Percentiles rank a stretch among this genome's conserved stretches.
Conservation (phyloP, 2,888 invertebrate species). For the Sepioteuthis lessoniana region DNA sequence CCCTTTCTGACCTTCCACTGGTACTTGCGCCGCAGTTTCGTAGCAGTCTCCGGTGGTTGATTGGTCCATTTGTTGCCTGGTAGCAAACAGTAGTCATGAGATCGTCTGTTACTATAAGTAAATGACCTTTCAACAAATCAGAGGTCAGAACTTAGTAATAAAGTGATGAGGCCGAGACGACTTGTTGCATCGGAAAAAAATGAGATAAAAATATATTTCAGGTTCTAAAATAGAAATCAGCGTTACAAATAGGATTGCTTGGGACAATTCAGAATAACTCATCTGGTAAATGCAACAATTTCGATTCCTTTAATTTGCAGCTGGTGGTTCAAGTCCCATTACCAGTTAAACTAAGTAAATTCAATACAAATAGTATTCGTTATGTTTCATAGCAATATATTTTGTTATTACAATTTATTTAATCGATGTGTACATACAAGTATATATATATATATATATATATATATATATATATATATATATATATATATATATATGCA, state of each 20-base stretch:
- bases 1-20: background rate
- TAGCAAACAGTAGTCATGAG: background rate
- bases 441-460: background rate
- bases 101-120: background rate
- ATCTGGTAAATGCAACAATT: no score
- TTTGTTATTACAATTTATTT: no score
- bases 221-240: no score
- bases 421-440: background rate
- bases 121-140: background rate
- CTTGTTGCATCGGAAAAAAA: background rate
- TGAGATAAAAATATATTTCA: no score
- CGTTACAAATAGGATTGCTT: no score
- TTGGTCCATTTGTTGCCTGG: constrained; percentile 21
- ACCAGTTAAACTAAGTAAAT: no score
- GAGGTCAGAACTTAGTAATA: background rate
- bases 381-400: no score
- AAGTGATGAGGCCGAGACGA: background rate
- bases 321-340: no score
- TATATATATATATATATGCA: background rate
- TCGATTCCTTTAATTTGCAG: no score
- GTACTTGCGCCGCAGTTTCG: background rate
- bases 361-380: no score
- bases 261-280: no score
- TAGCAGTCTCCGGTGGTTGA: background rate
- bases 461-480: background rate